Evolutionary conservation across 2,113 vertebrate genomes (phyloP), one percentile per base, ranked within the genome.

Genomic region (Erpornis zantholeuca): DNA sequence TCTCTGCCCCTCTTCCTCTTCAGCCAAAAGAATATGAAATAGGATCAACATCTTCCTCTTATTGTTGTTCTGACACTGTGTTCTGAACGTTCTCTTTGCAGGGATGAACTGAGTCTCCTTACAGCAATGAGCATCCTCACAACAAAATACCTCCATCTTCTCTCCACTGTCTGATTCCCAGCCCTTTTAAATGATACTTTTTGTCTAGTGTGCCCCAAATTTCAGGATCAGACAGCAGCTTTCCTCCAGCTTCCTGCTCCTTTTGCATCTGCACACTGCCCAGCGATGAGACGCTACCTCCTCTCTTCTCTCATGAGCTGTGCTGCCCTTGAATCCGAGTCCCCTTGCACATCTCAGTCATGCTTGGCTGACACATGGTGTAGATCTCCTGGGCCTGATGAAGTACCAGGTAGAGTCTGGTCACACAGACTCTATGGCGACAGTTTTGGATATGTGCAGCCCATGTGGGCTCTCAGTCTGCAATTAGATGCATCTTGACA

Each of bases 391-490:
- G 0, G 38, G 7, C 13, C 69, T 33, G 33, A 6, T 4, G 40
- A 24, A 75, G 54, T 5, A 14, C 13, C 11, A 25, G 27, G 27
- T 19, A 47, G 50, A 33, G 52, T 57, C 33, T 3, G 17, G 20
- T 23, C 66, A 33, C 29, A 35, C 36, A 6, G 38, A 12, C 38
- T 38, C 38, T 38, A 12, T 0, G 0, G 4, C 3, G n/a, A 14
- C 44, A 23, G 3, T 50, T 0, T 36, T n/a, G 65, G 44, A 29
- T 29, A 29, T 0, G 1, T 42, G 70, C 44, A 75, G 61, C 57
- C 57, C 40, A 7, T 2, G 0, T 2, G 20, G 18, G 7, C 4
- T 60, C 66, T 82, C 0, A 0, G 11, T 53, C 64, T 18, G 2
- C 1, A 3, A 5, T 40, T 27, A n/a, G 49, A 12, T 56, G 10